Conservation (phyloP, 2,797 vertebrate species). For the Lerista edwardsae region DNA sequence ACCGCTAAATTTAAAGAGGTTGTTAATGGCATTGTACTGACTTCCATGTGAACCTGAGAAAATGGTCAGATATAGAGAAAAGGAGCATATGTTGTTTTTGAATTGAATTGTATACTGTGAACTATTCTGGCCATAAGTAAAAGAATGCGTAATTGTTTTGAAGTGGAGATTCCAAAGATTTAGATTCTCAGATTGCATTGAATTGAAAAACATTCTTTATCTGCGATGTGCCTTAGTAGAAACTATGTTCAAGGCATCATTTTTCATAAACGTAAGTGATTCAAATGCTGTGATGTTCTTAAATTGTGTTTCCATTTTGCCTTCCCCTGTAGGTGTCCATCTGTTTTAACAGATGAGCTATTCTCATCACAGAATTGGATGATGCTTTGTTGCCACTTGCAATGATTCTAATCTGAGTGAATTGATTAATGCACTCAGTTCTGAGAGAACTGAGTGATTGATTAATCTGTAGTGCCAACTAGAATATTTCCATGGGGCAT, state of each 20-base stretch:
- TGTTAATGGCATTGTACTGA: constrained; percentile 5
- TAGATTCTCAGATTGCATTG: background rate
- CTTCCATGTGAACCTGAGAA: constrained; percentile 6
- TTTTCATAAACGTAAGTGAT: background rate
- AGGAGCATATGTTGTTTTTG: background rate
- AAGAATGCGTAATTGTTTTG: background rate
- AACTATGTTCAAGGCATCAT: background rate
- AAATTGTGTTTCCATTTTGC: background rate
- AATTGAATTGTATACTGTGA: background rate
- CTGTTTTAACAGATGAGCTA: background rate
- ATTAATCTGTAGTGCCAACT: background rate
- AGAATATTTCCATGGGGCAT: background rate
- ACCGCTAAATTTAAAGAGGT: constrained; percentile 1
- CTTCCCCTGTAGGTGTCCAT: background rate
- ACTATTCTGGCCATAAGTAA: too few relatives aligned
- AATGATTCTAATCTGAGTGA: background rate
- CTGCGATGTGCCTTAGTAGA: background rate
- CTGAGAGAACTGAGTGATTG: background rate
- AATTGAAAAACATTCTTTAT: background rate
- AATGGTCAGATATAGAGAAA: background rate
- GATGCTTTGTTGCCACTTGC: background rate
- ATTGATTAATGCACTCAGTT: too few relatives aligned
- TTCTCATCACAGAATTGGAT: background rate
- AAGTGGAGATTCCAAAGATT: background rate
- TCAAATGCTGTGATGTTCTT: background rate